Evolutionary conservation across 2,888 invertebrate genomes (phyloP), one percentile per base, ranked within the genome.

Genomic region (Catonia carolina): DNA sequence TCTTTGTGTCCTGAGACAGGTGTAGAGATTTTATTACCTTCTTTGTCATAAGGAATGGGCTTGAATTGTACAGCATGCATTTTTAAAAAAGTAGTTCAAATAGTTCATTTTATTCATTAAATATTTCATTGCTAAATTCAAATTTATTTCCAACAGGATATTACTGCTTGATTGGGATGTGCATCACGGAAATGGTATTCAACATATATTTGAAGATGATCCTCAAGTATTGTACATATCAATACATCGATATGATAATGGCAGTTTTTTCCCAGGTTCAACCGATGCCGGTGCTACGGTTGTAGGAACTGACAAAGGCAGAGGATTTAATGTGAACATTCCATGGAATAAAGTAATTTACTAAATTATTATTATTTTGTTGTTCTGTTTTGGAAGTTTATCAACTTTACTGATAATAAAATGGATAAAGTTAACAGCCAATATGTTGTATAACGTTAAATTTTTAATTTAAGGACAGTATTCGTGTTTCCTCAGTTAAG

Each of bases 131-230:
- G 37, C n/a, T 33, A 54, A 12, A 18, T 39, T 14, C 15, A 22
- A n/a, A 17, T 22, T 42, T 39, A n/a, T 51, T 35, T 22, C 60
- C 20, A 53, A 62, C 62, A 83, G 87, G 37, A 74, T 85, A 6
- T 68, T 89, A 39, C 83, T 97, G 53, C 71, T 97, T 0, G 97
- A 97, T 75, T 97, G 96, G 90, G 97, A 97, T 72, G 86, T 97
- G 2, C 96, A 97, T 69, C 96, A 97, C 70, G 96, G 96, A 1
- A 93, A 97, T 71, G 96, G 94, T 1, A 91, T 89, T 7, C 91
- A 92, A 72, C 78, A 81, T 47, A 82, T 89, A 60, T 90, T 93
- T 52, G 85, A 89, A 58, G 75, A 82, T 2, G 80, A 86, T 67
- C 77, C 81, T 0, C 80, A 85, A 72, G 89, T 98, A 36, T 75